phyloP scores from a whole-genome alignment of 2,888 invertebrate species.

The Phasia obesa region DNA sequence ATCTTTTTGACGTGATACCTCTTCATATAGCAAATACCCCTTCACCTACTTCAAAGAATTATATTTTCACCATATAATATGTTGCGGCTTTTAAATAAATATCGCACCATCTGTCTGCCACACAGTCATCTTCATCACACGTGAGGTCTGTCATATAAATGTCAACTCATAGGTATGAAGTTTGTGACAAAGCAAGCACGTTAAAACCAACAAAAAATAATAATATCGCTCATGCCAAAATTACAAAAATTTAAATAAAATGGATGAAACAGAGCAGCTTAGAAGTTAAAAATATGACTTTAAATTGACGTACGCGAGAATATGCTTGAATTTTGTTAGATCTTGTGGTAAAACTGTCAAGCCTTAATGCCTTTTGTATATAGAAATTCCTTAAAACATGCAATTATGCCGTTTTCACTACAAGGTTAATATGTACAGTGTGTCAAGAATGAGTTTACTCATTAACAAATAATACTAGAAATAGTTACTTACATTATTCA shows the following conservation, averaged over 20 bases:
- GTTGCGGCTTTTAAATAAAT: slow-evolving; percentile 57
- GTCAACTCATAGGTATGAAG: slow-evolving; percentile 54
- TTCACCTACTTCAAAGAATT: background rate
- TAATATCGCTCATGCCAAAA: slow-evolving; percentile 32
- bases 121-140: slow-evolving; percentile 31
- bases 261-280: background rate
- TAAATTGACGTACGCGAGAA: slow-evolving; percentile 13
- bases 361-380: background rate
- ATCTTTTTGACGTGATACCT: slow-evolving; percentile 15
- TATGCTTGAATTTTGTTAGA: background rate
- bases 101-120: slow-evolving; percentile 55
- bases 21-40: background rate
- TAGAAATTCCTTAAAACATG: background rate
- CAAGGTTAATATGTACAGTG: no score
- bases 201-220: slow-evolving; percentile 29
- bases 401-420: no score
- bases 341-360: background rate
- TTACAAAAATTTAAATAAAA: background rate
- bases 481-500: no score
- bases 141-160: slow-evolving; percentile 55
- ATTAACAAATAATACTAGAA: no score
- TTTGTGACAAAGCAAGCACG: slow-evolving; percentile 53
- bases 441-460: no score
- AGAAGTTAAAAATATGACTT: slow-evolving; percentile 23
- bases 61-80: slow-evolving; percentile 23